phyloP scores from a whole-genome alignment of 2,797 vertebrate genomes.

The Sebastiscus albofasciatus region DNA sequence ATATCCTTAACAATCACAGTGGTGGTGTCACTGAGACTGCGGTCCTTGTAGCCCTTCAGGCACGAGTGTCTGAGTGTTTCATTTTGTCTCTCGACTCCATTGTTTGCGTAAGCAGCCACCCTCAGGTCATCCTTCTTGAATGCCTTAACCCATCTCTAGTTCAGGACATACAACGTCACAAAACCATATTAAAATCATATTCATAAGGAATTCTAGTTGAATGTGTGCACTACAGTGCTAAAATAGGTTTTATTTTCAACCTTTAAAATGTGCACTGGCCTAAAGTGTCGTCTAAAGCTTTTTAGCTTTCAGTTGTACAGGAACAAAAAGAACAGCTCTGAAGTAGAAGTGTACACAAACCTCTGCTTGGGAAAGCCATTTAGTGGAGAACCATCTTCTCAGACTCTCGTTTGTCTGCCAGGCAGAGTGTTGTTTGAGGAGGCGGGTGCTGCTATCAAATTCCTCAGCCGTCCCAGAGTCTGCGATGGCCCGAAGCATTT shows the following conservation, averaged over 20 bases:
- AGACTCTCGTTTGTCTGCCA: not conserved
- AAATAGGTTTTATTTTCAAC: not conserved
- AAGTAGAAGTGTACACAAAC: not conserved
- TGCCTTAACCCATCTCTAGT: not conserved
- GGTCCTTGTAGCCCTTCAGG: not conserved
- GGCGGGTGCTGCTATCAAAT: not conserved
- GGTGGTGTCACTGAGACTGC: not conserved
- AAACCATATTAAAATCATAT: not conserved
- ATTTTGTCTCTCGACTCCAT: not conserved
- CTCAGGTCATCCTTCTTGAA: not conserved
- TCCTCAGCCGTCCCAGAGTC: not conserved
- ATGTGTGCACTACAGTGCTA: not conserved
- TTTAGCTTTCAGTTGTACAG: not conserved
- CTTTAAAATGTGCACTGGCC: not conserved
- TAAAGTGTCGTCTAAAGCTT: not conserved
- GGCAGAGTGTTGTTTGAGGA: constrained; percentile 1
- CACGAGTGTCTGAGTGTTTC: not conserved
- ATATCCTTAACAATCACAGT: not conserved
- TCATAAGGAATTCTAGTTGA: not conserved
- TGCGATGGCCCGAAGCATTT: not conserved
- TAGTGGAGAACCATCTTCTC: not conserved
- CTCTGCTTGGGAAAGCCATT: not conserved
- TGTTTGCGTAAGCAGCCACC: not conserved
- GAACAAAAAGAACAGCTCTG: not conserved
- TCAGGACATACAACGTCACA: not conserved